Conservation (phyloP, 2,888 invertebrate genomes). For the Tachina lurida region DNA sequence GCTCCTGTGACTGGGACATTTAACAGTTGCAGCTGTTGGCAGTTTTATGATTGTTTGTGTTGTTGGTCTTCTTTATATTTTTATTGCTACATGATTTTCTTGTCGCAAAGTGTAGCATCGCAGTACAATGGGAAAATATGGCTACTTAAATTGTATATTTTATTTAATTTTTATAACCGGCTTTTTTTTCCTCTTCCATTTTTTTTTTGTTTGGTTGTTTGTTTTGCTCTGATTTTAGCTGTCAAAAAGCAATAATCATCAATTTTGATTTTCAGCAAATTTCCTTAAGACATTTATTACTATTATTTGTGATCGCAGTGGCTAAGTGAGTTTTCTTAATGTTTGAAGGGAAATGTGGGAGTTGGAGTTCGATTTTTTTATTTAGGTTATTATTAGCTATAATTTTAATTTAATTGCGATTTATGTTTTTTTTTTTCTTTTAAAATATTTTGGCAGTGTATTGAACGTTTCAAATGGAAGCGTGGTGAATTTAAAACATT, state of each 20-base stretch:
- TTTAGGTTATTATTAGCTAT: constrained; percentile 73
- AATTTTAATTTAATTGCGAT: constrained; percentile 81
- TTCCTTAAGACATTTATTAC: constrained; percentile 53
- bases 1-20: constrained; percentile 64
- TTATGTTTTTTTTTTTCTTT: constrained; percentile 72
- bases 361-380: constrained; percentile 44
- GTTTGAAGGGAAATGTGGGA: neutral
- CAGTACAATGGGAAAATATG: constrained; percentile 54
- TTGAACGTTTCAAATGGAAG: too few species aligned
- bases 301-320: constrained; percentile 12
- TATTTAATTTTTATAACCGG: constrained; percentile 69
- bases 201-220: constrained; percentile 4
- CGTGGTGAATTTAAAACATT: too few species aligned
- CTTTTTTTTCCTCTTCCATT: neutral
- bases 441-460: too few species aligned
- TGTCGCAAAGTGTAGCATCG: constrained; percentile 21
- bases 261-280: constrained; percentile 81
- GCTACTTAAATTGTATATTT: constrained; percentile 66
- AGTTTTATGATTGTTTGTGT: constrained; percentile 72
- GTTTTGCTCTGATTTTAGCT: constrained; percentile 75
- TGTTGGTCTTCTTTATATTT: constrained; percentile 48
- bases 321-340: neutral
- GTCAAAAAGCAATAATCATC: constrained; percentile 83
- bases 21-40: constrained; percentile 75
- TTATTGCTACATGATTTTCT: constrained; percentile 61